A percentile compares a stretch with the other conserved stretches of the same genome.
Evolutionary conservation across 2,797 vertebrate genomes (phyloP).

Genomic region (Taeniopygia guttata): DNA sequence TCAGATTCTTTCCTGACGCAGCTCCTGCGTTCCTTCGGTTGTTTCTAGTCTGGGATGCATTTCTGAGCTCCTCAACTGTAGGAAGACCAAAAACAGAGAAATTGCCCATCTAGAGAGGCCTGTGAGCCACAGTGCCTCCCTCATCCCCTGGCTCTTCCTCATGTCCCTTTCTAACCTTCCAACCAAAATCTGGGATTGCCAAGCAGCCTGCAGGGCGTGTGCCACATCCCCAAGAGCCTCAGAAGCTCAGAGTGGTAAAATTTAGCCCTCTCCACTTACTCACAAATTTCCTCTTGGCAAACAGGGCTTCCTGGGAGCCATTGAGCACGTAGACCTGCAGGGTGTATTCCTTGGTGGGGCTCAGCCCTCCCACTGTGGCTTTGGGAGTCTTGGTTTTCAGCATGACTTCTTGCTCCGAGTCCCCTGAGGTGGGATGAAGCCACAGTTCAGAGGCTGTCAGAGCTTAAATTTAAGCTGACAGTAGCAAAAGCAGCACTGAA

Average conservation of each 20-base stretch:
- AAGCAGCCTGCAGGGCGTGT: fast-evolving
- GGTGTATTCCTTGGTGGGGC: conserved; percentile 86
- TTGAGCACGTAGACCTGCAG: conserved; percentile 88
- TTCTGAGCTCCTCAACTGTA: conserved; percentile 74
- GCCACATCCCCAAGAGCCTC: neutral
- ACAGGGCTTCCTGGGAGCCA: conserved; percentile 81
- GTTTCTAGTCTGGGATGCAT: conserved; percentile 47
- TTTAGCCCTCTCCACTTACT: conserved; percentile 77
- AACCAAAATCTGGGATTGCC: neutral
- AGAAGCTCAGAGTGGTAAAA: neutral
- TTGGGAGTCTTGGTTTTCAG: conserved; percentile 90
- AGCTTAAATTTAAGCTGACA: conserved; percentile 40
- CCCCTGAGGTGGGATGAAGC: conserved; percentile 73
- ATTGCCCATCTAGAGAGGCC: neutral
- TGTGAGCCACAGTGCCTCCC: neutral
- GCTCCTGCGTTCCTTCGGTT: neutral
- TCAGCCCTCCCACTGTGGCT: conserved; percentile 90
- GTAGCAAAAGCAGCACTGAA: neutral
- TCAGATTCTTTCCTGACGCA: neutral
- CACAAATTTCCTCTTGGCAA: conserved; percentile 88
- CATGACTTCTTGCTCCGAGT: conserved; percentile 91
- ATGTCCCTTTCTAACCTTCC: neutral
- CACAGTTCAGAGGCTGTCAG: conserved; percentile 8
- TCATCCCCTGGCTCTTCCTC: neutral
- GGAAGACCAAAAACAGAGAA: neutral